Evolutionary conservation across 2,888 invertebrate species (phyloP), one percentile per base, ranked within the genome.

Genomic region (Gari tellinella): DNA sequence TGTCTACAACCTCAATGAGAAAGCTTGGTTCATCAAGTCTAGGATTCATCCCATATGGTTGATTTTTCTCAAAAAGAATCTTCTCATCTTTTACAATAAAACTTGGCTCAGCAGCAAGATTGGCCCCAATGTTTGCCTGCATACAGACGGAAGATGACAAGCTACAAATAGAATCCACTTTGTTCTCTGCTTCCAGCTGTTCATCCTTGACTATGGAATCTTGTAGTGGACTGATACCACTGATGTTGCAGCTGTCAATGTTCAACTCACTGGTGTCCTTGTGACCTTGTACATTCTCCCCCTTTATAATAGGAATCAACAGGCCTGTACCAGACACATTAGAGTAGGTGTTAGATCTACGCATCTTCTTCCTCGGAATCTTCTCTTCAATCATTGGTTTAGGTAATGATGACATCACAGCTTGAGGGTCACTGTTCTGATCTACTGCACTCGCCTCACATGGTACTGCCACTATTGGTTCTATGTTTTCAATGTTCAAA

Each of bases 281-380:
- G 15, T 43, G 67, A 15, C 75, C 79, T 26, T 72, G 57, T 4
- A 79, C 68, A 10, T 12, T 63, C 15, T 75, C 72, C 19, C 72
- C 74, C 2, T 69, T 49, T 31, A 79, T 79, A 25, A 79, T 63
- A 3, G 79, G 79, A n/a, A 79, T 57, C 19, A 52, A 21, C 1
- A 79, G 49, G 23, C 79, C 75, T 40, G 46, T 23, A 10, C 68
- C 68, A 26, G 75, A 79, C 8, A 75, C 69, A 52, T 79, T 75
- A 2, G 68, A 72, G 46, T 79, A 79, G n/a, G 79, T 79, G 51
- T 72, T 72, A n/a, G 79, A 79, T n/a, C 79, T 41, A 15, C 79
- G 64, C 74, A 79, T 68, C 21, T 72, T 72, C 23, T 69, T 72
- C 21, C 60, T 63, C 10, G 72, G 58, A 21, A 72, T 43, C 12